Evolutionary conservation across 1,140 invertebrate species (phyloP).

Genomic region (Stenopsyche tienmushanensis): DNA sequence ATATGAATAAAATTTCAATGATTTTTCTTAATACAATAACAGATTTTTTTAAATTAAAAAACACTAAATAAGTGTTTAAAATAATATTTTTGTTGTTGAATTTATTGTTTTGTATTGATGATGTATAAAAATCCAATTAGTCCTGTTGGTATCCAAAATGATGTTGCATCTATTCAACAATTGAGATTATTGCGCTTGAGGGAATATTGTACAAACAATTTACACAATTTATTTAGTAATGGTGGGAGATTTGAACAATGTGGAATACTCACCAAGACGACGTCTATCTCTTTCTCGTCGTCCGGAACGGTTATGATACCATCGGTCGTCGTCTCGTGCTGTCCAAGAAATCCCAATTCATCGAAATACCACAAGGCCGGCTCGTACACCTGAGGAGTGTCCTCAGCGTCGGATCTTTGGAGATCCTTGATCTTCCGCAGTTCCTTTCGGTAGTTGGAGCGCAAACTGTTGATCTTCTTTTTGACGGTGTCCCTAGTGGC

Average conservation of each 20-base stretch:
- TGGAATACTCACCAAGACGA: not conserved
- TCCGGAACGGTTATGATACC: slow-evolving; percentile 15
- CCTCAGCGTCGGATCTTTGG: not conserved
- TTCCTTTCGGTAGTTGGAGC: slow-evolving; percentile 45
- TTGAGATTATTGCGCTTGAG: too few species aligned
- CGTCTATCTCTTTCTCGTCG: not conserved
- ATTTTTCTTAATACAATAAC: too few species aligned
- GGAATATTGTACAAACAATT: too few species aligned
- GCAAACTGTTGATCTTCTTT: slow-evolving; percentile 45
- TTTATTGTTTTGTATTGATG: too few species aligned
- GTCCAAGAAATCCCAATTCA: slow-evolving; percentile 11
- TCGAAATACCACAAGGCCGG: slow-evolving; percentile 22
- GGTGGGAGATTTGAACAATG: too few species aligned
- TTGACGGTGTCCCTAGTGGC: slow-evolving; percentile 44
- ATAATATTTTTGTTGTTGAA: too few species aligned
- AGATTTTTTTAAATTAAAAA: too few species aligned
- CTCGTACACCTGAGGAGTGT: not conserved
- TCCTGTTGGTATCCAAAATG: too few species aligned
- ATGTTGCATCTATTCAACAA: too few species aligned
- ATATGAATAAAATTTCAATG: not conserved
- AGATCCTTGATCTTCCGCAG: slow-evolving; percentile 17
- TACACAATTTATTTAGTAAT: too few species aligned
- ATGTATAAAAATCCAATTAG: too few species aligned
- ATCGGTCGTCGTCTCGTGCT: slow-evolving; percentile 5
- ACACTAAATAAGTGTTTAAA: too few species aligned